phyloP scores from a whole-genome alignment of 2,113 vertebrate genomes.

The human (Homo sapiens) region GRCh38 chr11:128544501-128545000 shows the following conservation, averaged over 20 bases:
- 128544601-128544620: slow-evolving; percentile 38
- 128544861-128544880: slow-evolving; percentile 76
- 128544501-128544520: not conserved
- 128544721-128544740: slow-evolving; percentile 75
- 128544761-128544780: slow-evolving; percentile 73
- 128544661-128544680: slow-evolving; percentile 72
- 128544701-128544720: slow-evolving; percentile 51
- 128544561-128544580: slow-evolving; percentile 43
- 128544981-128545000: not conserved
- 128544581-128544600: slow-evolving; percentile 61
- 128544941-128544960: slow-evolving; percentile 59
- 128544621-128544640: slow-evolving; percentile 63
- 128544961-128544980: not conserved
- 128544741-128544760: slow-evolving; percentile 73
- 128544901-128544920: slow-evolving; percentile 79
- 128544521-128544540: not conserved
- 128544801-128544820: slow-evolving; percentile 80
- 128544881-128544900: slow-evolving; percentile 65
- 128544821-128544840: slow-evolving; percentile 69
- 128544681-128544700: slow-evolving; percentile 33
- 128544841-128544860: slow-evolving; percentile 77
- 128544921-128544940: slow-evolving; percentile 53
- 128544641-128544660: slow-evolving; percentile 66
- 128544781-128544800: slow-evolving; percentile 76
- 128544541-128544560: not conserved